Conservation (phyloP, 2,888 invertebrate genomes). For the Thecocarcelia acutangulata region DNA sequence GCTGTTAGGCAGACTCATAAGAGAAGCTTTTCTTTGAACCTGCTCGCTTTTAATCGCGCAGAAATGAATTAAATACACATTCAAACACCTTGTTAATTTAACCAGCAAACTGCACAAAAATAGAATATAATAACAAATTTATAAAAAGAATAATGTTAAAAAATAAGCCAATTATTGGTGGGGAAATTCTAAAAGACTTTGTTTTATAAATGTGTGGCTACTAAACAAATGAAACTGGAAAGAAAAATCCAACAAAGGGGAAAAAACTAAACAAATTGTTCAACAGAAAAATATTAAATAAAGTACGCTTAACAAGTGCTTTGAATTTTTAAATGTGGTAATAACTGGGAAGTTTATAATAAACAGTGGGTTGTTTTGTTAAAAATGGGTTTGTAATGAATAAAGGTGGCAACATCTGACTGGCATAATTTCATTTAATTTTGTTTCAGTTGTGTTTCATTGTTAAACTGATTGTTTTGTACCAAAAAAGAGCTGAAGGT, state of each 20-base stretch:
- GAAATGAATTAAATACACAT: too few species aligned
- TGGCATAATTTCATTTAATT: conserved; percentile 69
- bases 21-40: too few species aligned
- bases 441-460: conserved; percentile 41
- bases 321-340: neutral
- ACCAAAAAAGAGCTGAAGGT: neutral
- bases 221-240: too few species aligned
- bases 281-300: neutral
- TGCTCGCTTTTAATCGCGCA: too few species aligned
- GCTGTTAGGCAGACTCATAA: too few species aligned
- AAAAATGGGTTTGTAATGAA: neutral
- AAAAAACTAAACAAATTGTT: neutral
- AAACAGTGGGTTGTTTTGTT: too few species aligned
- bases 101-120: neutral
- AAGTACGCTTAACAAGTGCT: neutral
- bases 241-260: neutral
- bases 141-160: too few species aligned
- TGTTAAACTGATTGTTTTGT: conserved; percentile 25
- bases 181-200: too few species aligned
- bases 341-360: neutral
- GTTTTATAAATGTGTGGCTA: too few species aligned
- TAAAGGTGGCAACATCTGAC: conserved; percentile 44
- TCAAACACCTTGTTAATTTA: too few species aligned
- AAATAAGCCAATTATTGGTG: too few species aligned
- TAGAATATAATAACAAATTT: neutral